Conservation (phyloP, 2,113 vertebrate genomes). For the Trichomycterus rosablanca region DNA sequence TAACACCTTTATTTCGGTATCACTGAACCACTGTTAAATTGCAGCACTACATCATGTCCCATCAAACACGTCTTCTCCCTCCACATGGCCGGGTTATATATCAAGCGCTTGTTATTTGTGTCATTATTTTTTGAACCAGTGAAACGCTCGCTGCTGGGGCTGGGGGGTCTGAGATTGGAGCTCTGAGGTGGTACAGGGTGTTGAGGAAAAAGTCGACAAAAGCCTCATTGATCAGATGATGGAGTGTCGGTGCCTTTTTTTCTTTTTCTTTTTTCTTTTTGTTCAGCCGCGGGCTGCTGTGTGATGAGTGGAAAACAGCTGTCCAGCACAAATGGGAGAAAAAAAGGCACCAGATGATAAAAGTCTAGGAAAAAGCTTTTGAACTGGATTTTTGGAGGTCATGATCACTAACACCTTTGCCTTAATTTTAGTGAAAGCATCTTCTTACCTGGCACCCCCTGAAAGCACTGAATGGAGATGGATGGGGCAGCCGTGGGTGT, state of each 20-base stretch:
- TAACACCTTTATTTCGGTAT: constrained; percentile 57
- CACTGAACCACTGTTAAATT: constrained; percentile 44
- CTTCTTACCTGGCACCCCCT: neutral
- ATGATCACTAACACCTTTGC: neutral
- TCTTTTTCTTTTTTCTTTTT: too few relatives aligned
- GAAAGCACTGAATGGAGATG: constrained; percentile 3
- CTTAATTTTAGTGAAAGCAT: neutral
- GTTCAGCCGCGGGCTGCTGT: constrained; percentile 32
- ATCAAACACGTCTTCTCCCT: constrained; percentile 37
- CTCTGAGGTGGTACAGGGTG: constrained; percentile 23
- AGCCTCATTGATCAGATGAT: constrained; percentile 56
- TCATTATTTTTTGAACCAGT: constrained; percentile 29
- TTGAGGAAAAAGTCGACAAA: constrained; percentile 16
- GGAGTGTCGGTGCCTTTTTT: constrained; percentile 49
- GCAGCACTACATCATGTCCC: constrained; percentile 47
- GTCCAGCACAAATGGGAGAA: constrained; percentile 15
- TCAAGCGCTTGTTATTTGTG: constrained; percentile 22
- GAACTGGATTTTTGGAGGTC: too few relatives aligned
- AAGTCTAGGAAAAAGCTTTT: neutral
- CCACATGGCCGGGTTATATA: constrained; percentile 14
- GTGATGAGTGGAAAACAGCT: constrained; percentile 19
- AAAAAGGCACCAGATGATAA: neutral
- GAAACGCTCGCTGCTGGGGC: constrained; percentile 10
- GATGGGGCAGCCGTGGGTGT: constrained; percentile 6
- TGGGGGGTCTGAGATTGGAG: constrained; percentile 33